A percentile compares a stretch with the other conserved stretches of the same genome.
Evolutionary conservation across 2,888 invertebrate species (phyloP).

Genomic region (Epiblema foenella): DNA sequence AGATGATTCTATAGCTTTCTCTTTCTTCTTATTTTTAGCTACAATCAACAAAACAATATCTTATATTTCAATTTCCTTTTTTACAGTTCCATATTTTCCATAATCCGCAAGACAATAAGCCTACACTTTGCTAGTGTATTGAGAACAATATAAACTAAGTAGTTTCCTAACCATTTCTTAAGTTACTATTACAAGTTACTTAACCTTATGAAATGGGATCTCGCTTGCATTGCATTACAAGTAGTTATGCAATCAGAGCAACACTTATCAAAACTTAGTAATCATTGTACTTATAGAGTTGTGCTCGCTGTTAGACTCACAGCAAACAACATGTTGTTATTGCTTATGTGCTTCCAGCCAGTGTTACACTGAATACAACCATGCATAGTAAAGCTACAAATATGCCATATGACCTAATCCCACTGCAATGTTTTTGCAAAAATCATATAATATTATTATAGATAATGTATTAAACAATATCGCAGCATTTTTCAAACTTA

Average conservation of each 20-base stretch:
- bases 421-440: no score
- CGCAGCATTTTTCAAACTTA: no score
- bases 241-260: not conserved
- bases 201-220: not conserved
- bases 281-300: not conserved
- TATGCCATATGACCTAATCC: no score
- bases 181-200: not conserved
- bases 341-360: no score
- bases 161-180: no score
- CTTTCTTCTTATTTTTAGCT: slow-evolving; percentile 78
- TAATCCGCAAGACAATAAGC: not conserved
- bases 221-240: not conserved
- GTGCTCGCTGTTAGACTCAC: not conserved
- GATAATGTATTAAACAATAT: no score
- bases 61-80: not conserved
- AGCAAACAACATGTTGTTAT: no score
- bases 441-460: no score
- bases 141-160: not conserved
- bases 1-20: slow-evolving; percentile 77
- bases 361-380: no score
- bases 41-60: slow-evolving; percentile 10
- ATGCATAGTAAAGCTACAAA: no score
- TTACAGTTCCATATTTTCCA: not conserved
- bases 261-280: not conserved
- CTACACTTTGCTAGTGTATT: not conserved